Base-by-base conservation (phyloP, 2,797 vertebrate genomes). In the Sebastes paucispinis region DNA sequence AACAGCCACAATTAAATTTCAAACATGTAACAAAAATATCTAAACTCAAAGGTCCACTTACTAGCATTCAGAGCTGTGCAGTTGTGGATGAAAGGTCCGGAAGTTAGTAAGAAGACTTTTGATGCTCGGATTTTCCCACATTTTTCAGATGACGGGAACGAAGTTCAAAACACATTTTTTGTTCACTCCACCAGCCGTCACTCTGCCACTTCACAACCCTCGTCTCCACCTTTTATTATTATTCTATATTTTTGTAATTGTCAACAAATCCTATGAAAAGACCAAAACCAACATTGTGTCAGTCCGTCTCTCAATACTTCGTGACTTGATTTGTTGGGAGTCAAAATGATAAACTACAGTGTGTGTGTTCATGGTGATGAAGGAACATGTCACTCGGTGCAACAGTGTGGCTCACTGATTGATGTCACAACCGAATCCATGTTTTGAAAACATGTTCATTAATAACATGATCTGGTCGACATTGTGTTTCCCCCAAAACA, bases 401-500 rank as follows among this genome's bases (percentile, higher is more conserved):
- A 32, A 34, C 59, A 32, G 34, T 11, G 34, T 11, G 34, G 34
- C 36, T 0, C 13, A 4, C 58, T n/a, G 18, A 22, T 34, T 63
- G 60, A 63, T 22, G 22, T 22, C 22, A 57, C 11, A 57, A 47
- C 43, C 12, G 11, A 12, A 57, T 25, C 10, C 54, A 3, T 27
- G 64, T 69, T 8, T 22, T 14, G 2, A 32, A 50, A 47, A 13
- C 27, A 54, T 27, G 13, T 43, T 69, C 22, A 34, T 67, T 29
- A 14, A 36, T 74, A 16, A 60, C 52, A 2, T 27, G 24, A 24
- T n/a, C 12, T 16, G 4, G 24, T 58, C 24, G 67, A 58, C 50
- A 50, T 52, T 18, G 12, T 11, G 69, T 82, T 80, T 81, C 82
- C 82, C 36, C 70, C 52, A 7, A 59, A 73, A 73, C 62, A 12